Percentiles rank a stretch among this genome's conserved stretches.
phyloP scores from a whole-genome alignment of 2,888 invertebrate species.

The Phyllotreta cruciferae region DNA sequence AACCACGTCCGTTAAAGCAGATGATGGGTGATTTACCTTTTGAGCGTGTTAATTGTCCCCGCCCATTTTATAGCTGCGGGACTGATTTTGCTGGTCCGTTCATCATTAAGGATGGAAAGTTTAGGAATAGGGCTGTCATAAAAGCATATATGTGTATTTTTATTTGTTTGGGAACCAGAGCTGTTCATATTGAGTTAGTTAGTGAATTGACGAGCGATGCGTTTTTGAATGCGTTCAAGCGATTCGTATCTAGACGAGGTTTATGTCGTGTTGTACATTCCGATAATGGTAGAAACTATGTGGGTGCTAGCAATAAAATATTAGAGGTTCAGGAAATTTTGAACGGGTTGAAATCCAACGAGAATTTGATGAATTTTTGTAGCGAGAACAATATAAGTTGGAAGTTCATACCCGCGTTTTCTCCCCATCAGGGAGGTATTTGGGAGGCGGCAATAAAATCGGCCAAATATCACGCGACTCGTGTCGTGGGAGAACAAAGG shows the following conservation, averaged over 20 bases:
- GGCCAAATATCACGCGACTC: constrained; percentile 19
- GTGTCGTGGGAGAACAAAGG: background rate
- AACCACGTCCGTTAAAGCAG: constrained; percentile 5
- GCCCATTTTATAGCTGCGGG: no score
- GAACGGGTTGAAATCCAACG: no score
- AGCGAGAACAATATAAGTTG: no score
- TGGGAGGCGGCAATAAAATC: constrained; percentile 15
- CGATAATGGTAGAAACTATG: constrained; percentile 14
- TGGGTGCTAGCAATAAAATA: constrained; percentile 5
- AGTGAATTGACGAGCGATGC: background rate
- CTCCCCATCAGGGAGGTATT: constrained; percentile 1
- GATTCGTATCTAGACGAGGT: constrained; percentile 17
- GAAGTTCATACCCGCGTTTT: background rate
- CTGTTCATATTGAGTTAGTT: constrained; percentile 34
- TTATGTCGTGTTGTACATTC: constrained; percentile 5
- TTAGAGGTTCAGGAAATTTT: background rate
- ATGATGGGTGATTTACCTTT: background rate
- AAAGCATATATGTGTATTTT: constrained; percentile 48
- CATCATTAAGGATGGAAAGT: background rate
- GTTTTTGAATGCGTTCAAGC: constrained; percentile 22
- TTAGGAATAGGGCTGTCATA: constrained; percentile 33
- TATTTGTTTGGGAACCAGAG: constrained; percentile 47
- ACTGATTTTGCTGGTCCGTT: no score
- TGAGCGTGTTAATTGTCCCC: no score
- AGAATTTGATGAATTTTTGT: no score